These are phyloP conservation scores for Liparis tanakae DNA, from an alignment of 2,797 vertebrate genomes.

Conservation along the genomic window DNA sequence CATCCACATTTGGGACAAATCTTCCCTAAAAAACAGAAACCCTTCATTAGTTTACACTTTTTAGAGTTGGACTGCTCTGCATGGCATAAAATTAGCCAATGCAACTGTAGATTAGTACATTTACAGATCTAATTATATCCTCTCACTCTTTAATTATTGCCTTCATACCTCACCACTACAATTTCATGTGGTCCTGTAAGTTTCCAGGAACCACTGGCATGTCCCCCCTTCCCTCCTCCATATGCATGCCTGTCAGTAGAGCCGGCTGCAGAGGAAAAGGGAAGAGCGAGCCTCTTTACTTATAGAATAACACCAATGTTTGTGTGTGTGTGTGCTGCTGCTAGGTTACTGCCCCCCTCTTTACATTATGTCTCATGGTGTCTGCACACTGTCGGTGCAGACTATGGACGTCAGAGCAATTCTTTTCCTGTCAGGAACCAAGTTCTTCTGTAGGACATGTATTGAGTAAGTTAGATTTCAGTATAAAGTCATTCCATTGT, in stretches of 20 bases:
- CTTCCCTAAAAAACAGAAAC: conserved; percentile 14
- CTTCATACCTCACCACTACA: conserved; percentile 50
- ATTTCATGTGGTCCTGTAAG: conserved; percentile 60
- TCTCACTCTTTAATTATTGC: conserved; percentile 64
- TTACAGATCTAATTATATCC: conserved; percentile 66
- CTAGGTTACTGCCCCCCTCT: conserved; percentile 61
- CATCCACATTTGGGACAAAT: conserved; percentile 1
- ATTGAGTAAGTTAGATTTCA: not conserved
- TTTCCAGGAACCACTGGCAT: conserved; percentile 63
- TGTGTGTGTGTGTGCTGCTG: conserved; percentile 62
- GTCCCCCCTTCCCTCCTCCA: conserved; percentile 45
- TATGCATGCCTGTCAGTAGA: conserved; percentile 55
- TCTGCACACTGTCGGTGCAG: conserved; percentile 48
- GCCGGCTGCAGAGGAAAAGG: conserved; percentile 24
- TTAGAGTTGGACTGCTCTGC: conserved; percentile 2
- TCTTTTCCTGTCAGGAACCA: conserved; percentile 10
- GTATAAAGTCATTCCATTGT: conserved; percentile 16
- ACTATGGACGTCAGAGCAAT: conserved; percentile 9
- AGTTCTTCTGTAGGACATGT: not conserved
- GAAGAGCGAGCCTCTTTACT: conserved; percentile 27
- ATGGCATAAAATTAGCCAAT: conserved; percentile 30
- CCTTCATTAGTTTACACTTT: conserved; percentile 31
- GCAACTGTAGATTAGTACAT: conserved; percentile 53
- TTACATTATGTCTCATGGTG: conserved; percentile 38
- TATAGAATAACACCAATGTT: conserved; percentile 46